Conservation (phyloP, 1,140 invertebrate species). For the Drosophila lacertosa region DNA sequence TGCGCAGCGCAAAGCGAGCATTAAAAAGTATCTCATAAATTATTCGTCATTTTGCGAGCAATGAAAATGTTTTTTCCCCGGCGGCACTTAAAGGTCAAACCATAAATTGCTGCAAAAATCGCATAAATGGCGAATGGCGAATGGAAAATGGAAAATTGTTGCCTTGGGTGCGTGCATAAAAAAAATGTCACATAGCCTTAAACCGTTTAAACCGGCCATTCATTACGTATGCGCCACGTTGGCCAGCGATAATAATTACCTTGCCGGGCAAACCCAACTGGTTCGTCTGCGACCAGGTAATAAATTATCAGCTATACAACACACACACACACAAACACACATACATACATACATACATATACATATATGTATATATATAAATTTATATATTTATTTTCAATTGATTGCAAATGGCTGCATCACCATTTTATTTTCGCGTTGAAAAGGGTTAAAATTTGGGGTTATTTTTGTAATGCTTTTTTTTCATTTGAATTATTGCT, state of each 20-base stretch:
- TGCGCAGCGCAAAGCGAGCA: no score
- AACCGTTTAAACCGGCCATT: conserved; percentile 59
- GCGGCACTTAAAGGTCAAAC: conserved; percentile 37
- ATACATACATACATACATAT: conserved; percentile 6
- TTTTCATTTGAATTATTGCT: conserved; percentile 63
- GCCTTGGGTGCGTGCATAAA: neutral
- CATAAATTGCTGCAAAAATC: conserved; percentile 43
- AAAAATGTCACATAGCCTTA: conserved; percentile 58
- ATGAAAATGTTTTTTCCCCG: conserved; percentile 29
- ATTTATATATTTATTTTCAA: conserved; percentile 22
- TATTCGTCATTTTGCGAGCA: conserved; percentile 11
- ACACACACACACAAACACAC: no score
- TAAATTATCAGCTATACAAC: conserved; percentile 63
- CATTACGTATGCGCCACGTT: conserved; percentile 60
- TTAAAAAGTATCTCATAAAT: conserved; percentile 15
- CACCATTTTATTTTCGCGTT: conserved; percentile 53
- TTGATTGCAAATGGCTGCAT: conserved; percentile 63
- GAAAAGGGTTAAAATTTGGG: conserved; percentile 63
- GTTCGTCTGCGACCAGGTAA: conserved; percentile 29
- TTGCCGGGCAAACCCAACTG: conserved; percentile 25
- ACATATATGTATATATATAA: conserved; percentile 3
- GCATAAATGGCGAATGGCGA: conserved; percentile 19
- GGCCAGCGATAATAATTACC: conserved; percentile 72
- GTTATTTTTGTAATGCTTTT: conserved; percentile 31
- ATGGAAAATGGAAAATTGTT: conserved; percentile 8